Conservation (phyloP, 1,140 invertebrate species). For the Drosophila ogumai region DNA sequence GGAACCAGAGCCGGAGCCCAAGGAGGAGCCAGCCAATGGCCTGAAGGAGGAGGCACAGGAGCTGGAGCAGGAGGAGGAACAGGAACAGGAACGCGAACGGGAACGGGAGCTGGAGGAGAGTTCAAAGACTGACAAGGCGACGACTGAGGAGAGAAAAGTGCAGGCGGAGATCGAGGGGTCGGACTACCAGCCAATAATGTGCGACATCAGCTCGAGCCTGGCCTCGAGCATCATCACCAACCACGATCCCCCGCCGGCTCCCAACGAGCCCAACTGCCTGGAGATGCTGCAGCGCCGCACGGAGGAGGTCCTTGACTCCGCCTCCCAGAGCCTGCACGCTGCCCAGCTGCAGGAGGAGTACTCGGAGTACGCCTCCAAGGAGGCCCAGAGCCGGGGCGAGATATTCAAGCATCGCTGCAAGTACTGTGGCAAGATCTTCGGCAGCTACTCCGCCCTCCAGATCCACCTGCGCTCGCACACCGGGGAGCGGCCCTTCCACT, state of each 20-base stretch:
- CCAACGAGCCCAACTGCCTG: slow-evolving; percentile 92
- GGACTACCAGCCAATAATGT: slow-evolving; percentile 66
- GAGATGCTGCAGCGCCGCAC: slow-evolving; percentile 96
- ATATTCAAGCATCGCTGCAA: slow-evolving; percentile 98
- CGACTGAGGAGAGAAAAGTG: slow-evolving; percentile 13
- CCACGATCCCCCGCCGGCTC: slow-evolving; percentile 89
- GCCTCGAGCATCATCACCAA: slow-evolving; percentile 95
- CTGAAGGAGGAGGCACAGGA: slow-evolving; percentile 9
- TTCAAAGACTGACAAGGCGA: slow-evolving; percentile 66
- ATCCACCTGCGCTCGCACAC: slow-evolving; percentile 98
- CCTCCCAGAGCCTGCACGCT: slow-evolving; percentile 94
- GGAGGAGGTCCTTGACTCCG: slow-evolving; percentile 95
- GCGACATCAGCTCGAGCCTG: slow-evolving; percentile 88
- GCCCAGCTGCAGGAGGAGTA: slow-evolving; percentile 95
- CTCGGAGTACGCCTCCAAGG: slow-evolving; percentile 87
- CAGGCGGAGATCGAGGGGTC: slow-evolving; percentile 15
- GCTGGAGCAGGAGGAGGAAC: slow-evolving; percentile 3
- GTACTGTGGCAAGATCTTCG: slow-evolving; percentile 99
- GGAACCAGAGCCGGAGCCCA: slow-evolving; percentile 16
- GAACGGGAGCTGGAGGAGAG: slow-evolving; percentile 51
- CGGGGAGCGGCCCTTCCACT: slow-evolving; percentile 98
- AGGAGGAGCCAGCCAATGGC: slow-evolving; percentile 11
- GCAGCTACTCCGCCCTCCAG: slow-evolving; percentile 97
- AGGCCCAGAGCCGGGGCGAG: slow-evolving; percentile 88
- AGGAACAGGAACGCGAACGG: not conserved